These are phyloP conservation scores for Tenthredo mesomela DNA, from an alignment of 2,888 invertebrate genomes.

Conservation along the genomic window DNA sequence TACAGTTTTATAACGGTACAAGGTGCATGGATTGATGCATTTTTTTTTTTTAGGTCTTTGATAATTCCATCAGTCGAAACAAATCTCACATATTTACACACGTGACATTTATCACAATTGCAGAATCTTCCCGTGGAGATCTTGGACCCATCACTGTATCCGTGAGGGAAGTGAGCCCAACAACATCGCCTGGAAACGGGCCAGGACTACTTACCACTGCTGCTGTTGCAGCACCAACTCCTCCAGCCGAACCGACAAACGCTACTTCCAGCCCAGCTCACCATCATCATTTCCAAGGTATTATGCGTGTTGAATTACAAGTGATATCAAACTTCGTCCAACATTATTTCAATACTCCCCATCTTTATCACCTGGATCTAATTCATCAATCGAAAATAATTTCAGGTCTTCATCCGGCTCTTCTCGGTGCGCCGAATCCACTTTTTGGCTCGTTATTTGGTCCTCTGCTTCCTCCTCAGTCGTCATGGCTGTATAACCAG, in stretches of 20 bases:
- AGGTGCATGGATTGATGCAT: neutral
- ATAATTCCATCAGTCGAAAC: neutral
- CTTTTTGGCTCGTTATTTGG: constrained; percentile 76
- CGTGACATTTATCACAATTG: neutral
- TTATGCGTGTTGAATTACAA: neutral
- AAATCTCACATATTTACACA: neutral
- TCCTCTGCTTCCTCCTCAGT: constrained; percentile 72
- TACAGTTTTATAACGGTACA: neutral
- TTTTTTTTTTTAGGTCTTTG: neutral
- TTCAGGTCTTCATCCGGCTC: constrained; percentile 71
- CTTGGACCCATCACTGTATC: constrained; percentile 74
- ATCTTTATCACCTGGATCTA: neutral
- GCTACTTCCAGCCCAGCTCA: constrained; percentile 63
- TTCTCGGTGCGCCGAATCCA: constrained; percentile 73
- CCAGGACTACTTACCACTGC: constrained; percentile 75
- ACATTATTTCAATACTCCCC: neutral
- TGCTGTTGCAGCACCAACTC: constrained; percentile 72
- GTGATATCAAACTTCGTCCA: neutral
- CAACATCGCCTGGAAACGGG: constrained; percentile 72
- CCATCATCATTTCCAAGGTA: constrained; percentile 73
- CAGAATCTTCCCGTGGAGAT: constrained; percentile 72
- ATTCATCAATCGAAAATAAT: neutral
- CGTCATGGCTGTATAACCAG: constrained; percentile 75
- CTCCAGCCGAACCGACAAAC: constrained; percentile 70
- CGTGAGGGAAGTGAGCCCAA: constrained; percentile 72